phyloP scores from a whole-genome alignment of 2,113 vertebrate genomes.

The Austrofundulus limnaeus region DNA sequence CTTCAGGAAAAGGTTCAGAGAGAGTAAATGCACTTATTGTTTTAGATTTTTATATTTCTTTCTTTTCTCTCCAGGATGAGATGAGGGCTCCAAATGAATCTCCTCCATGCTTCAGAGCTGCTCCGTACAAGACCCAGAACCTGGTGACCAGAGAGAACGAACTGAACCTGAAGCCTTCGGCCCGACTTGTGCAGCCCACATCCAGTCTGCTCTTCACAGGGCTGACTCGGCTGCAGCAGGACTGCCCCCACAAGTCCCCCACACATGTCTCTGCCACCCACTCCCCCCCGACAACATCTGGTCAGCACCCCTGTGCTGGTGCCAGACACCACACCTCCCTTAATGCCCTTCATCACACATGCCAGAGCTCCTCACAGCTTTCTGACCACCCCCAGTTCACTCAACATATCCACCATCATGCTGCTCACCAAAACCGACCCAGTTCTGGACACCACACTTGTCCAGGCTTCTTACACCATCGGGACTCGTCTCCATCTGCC shows the following conservation, averaged over 20 bases:
- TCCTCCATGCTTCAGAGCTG: constrained; percentile 75
- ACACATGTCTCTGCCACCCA: constrained; percentile 60
- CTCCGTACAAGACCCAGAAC: constrained; percentile 52
- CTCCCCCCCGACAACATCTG: constrained; percentile 50
- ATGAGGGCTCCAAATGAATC: constrained; percentile 73
- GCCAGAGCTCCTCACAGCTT: constrained; percentile 45
- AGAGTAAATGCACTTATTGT: background rate
- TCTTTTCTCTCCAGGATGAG: constrained; percentile 78
- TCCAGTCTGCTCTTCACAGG: constrained; percentile 79
- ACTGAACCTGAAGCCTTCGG: constrained; percentile 75
- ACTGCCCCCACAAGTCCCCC: constrained; percentile 68
- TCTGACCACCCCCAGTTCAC: constrained; percentile 16
- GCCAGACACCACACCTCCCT: constrained; percentile 46
- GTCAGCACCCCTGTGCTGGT: constrained; percentile 19
- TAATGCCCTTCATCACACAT: constrained; percentile 55
- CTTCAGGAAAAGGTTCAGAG: background rate
- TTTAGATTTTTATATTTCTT: background rate
- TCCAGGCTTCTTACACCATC: constrained; percentile 43
- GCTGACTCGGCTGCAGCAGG: constrained; percentile 71
- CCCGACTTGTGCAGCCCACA: constrained; percentile 76
- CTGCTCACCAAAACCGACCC: constrained; percentile 9
- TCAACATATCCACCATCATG: constrained; percentile 20
- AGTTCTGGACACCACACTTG: constrained; percentile 55
- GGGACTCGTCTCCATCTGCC: constrained; percentile 18
- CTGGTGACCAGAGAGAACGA: constrained; percentile 46